Percentiles rank a stretch among this genome's conserved stretches.
phyloP scores from a whole-genome alignment of 1,140 invertebrate genomes.

The Babylonia areolata region DNA sequence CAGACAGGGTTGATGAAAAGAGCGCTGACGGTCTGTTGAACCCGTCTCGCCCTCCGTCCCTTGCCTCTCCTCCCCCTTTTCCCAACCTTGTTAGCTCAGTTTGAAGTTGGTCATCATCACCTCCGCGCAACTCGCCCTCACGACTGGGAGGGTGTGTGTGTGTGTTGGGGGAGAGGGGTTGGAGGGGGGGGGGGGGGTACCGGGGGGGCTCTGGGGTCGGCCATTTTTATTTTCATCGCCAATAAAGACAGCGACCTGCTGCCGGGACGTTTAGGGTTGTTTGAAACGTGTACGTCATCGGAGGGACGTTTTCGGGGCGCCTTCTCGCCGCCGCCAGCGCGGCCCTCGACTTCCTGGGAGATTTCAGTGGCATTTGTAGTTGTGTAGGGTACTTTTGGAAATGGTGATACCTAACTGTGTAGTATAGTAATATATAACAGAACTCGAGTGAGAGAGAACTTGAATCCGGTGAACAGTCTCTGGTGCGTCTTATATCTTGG shows the following conservation, averaged over 20 bases:
- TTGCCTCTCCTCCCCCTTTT: not conserved
- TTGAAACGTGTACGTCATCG: conserved; percentile 20
- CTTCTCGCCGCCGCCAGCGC: not conserved
- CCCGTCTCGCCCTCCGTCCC: not conserved
- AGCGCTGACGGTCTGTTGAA: not conserved
- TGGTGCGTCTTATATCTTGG: too few relatives aligned
- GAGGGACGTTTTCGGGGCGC: conserved; percentile 9
- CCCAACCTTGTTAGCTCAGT: not conserved
- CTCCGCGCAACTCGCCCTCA: not conserved
- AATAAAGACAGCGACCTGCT: conserved; percentile 17
- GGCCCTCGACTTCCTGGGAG: not conserved
- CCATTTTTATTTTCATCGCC: conserved; percentile 17
- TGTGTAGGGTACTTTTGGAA: too few relatives aligned
- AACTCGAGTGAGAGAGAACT: too few relatives aligned
- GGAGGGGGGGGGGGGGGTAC: not conserved
- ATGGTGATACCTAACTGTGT: too few relatives aligned
- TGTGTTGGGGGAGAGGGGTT: too few relatives aligned
- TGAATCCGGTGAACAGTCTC: too few relatives aligned
- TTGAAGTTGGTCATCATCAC: not conserved
- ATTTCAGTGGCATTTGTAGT: not conserved
- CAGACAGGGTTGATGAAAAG: not conserved
- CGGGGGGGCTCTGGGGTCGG: too few relatives aligned
- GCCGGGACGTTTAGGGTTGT: conserved; percentile 7
- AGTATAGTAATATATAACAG: too few relatives aligned
- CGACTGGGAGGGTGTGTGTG: too few relatives aligned